Evolutionary conservation across 2,888 invertebrate genomes (phyloP).

Genomic region (Polydesmus complanatus): DNA sequence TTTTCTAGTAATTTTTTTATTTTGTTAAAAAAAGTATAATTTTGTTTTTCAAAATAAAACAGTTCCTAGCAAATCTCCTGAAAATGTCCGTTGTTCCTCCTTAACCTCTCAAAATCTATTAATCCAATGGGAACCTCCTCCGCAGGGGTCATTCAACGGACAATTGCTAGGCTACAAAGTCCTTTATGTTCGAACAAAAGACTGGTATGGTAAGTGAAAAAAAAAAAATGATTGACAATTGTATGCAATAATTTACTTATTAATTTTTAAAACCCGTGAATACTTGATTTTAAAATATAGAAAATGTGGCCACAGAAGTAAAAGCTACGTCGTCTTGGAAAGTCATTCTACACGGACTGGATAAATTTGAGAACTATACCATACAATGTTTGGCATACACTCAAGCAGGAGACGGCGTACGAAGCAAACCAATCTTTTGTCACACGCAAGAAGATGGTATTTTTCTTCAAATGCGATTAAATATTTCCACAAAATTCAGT

Average conservation of each 20-base stretch:
- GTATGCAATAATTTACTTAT: no score
- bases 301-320: conserved; percentile 12
- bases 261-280: no score
- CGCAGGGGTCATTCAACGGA: conserved; percentile 49
- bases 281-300: no score
- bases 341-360: conserved; percentile 21
- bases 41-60: no score
- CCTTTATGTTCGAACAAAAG: conserved; percentile 22
- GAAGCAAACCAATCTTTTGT: conserved; percentile 29
- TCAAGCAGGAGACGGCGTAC: conserved; percentile 32
- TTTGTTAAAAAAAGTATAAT: no score
- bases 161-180: conserved; percentile 33
- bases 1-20: no score
- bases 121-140: conserved; percentile 59
- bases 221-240: no score
- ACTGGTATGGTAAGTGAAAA: conserved; percentile 18
- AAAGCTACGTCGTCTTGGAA: conserved; percentile 17
- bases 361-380: conserved; percentile 32
- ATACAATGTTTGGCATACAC: conserved; percentile 33
- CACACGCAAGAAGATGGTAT: conserved; percentile 32
- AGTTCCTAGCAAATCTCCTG: conserved; percentile 68
- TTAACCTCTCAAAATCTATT: conserved; percentile 60
- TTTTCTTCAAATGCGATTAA: neutral
- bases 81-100: conserved; percentile 58
- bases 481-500: neutral